Conservation (phyloP, 35 echinoderm and acorn worm species). For the Apostichopus californicus region DNA sequence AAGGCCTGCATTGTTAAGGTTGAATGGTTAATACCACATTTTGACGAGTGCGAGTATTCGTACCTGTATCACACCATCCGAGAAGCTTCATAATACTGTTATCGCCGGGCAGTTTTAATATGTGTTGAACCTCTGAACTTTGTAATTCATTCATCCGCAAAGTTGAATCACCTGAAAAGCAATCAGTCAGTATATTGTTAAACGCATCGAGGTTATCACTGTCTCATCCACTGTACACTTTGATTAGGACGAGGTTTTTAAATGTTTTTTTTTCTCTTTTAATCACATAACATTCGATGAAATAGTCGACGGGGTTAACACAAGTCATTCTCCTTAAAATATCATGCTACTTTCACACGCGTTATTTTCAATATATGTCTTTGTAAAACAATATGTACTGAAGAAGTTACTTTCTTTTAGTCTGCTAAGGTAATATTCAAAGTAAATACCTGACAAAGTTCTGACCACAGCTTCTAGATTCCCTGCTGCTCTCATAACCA, state of each 20-base stretch:
- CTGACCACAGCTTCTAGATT: too few species aligned
- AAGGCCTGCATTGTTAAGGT: background rate
- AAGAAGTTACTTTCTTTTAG: background rate
- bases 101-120: background rate
- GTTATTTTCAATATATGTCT: too few species aligned
- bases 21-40: too few species aligned
- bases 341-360: background rate
- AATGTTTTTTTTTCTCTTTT: background rate
- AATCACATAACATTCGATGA: background rate
- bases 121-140: background rate
- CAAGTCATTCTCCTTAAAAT: background rate
- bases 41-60: background rate
- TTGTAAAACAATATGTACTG: too few species aligned
- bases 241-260: background rate
- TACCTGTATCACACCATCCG: too few species aligned
- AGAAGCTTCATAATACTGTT: background rate
- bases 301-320: background rate
- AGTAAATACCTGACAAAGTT: background rate
- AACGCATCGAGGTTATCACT: too few species aligned
- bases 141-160: background rate
- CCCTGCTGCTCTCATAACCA: too few species aligned
- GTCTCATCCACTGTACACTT: background rate
- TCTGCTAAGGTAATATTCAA: background rate
- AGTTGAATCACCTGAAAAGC: background rate
- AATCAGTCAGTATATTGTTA: too few species aligned